Base-by-base conservation (phyloP, 2,888 invertebrate species). In the Aspidapion aeneum region DNA sequence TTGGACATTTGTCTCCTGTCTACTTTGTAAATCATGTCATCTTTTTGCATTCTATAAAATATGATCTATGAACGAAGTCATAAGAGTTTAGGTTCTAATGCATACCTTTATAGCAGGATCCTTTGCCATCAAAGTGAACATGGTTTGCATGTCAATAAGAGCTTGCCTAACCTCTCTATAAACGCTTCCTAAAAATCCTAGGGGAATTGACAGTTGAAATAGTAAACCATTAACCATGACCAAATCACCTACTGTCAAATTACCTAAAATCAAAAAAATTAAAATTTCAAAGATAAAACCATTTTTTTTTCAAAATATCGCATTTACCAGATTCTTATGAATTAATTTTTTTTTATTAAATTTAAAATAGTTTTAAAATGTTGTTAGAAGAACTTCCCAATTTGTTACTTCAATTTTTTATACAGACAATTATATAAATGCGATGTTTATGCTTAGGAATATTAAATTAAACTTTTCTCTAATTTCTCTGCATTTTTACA, bases 191-290 rank as follows among this genome's bases (percentile, higher is more conserved):
- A 99, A 86, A 82, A 99, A 99, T 70, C 98, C 98, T 52, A 99
- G 85, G 18, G 99, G 99, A 66, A 99, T 87, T 5, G 98, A 97
- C 62, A 99, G 84, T 83, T 99, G 99, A 82, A 99, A 98, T 65
- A 99, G 85, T 66, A 99, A 86, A 5, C 94, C 98, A 83, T 99
- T 99, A 61, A 98, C 98, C 94, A 99, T 94, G 62, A 99, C 98
- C 74, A 99, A 85, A 82, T 99, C 98, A 20, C 97, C 99, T 18
- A 99, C 94, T 0, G 96, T 95, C 92, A 99, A 92, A 70, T 88
- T 90, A 57, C 95, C 95, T 94, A 79, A 49, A 78, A 71, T 59
- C 17, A 35, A 35, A 35, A 35, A 12, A 35, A 12, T n/a, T 55
- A 12, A 48, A 48, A 48, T 48, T 48, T 48, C 16, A 54, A n/a